A percentile compares a stretch with the other conserved stretches of the same genome.
These are phyloP conservation scores for Pipistrellus nathusii DNA, from an alignment of 2,797 vertebrate genomes.

Conservation along the genomic window DNA sequence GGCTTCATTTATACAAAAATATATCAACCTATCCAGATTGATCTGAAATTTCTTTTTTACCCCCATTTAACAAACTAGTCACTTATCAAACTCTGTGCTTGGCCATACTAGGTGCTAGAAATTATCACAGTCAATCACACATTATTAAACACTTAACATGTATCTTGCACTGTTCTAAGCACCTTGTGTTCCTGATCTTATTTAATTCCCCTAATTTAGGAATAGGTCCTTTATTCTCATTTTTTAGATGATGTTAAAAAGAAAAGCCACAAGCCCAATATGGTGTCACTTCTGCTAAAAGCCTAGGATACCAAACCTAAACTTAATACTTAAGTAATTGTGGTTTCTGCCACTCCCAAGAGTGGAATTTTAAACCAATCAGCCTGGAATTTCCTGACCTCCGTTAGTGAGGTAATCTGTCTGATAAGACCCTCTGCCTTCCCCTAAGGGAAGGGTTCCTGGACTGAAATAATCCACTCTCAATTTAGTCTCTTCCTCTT, in stretches of 20 bases:
- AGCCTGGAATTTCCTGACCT: neutral
- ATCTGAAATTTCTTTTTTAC: neutral
- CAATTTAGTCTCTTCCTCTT: neutral
- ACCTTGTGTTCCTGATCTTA: neutral
- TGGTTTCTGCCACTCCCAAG: neutral
- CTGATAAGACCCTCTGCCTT: neutral
- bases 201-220: neutral
- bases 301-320: neutral
- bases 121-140: neutral
- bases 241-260: neutral
- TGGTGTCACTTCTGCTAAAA: neutral
- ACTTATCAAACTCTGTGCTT: constrained; percentile 10
- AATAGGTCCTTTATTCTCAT: neutral
- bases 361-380: neutral
- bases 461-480: neutral
- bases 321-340: neutral
- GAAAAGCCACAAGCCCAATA: neutral
- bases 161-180: neutral
- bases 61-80: neutral
- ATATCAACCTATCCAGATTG: neutral
- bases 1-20: constrained; percentile 5
- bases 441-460: neutral
- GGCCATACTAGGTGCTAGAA: neutral
- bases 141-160: neutral
- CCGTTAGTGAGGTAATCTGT: neutral